phyloP scores from a whole-genome alignment of 2,797 vertebrate genomes.

The Danio kyathit region DNA sequence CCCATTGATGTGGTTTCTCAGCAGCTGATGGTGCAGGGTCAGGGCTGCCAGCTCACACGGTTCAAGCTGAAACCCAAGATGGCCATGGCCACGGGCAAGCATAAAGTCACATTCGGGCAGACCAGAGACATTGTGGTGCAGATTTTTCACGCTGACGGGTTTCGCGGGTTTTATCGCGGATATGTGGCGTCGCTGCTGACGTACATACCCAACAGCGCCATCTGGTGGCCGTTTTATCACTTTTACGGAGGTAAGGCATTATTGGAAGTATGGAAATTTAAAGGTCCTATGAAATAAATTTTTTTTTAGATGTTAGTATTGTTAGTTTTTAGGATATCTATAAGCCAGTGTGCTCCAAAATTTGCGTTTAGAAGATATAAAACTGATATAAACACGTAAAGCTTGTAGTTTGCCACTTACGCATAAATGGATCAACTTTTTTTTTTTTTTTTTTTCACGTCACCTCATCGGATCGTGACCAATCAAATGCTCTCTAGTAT shows the following conservation, averaged over 20 bases:
- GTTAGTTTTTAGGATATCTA: too few species aligned
- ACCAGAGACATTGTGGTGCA: slow-evolving; percentile 91
- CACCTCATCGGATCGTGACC: too few species aligned
- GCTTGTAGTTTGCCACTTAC: too few species aligned
- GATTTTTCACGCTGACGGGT: slow-evolving; percentile 90
- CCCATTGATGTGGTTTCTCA: slow-evolving; percentile 95
- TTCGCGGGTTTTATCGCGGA: slow-evolving; percentile 93
- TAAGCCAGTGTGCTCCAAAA: too few species aligned
- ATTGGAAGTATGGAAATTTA: too few species aligned
- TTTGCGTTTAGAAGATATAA: too few species aligned
- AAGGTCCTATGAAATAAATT: too few species aligned
- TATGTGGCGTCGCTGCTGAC: slow-evolving; percentile 95
- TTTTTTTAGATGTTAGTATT: too few species aligned
- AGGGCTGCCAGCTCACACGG: slow-evolving; percentile 87
- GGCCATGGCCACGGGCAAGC: slow-evolving; percentile 63
- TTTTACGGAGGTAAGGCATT: slow-evolving; percentile 90
- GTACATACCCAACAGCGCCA: slow-evolving; percentile 97
- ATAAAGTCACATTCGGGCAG: slow-evolving; percentile 85
- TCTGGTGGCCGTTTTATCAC: slow-evolving; percentile 99
- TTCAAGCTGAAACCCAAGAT: slow-evolving; percentile 78
- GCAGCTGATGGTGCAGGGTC: slow-evolving; percentile 97
- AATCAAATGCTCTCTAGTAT: too few species aligned
- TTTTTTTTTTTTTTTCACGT: too few species aligned
- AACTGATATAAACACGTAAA: too few species aligned
- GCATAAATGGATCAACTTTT: too few species aligned